A percentile compares a stretch with the other conserved stretches of the same genome.
phyloP scores from a whole-genome alignment of 1,140 invertebrate species.

The Dufourea novaeangliae region DNA sequence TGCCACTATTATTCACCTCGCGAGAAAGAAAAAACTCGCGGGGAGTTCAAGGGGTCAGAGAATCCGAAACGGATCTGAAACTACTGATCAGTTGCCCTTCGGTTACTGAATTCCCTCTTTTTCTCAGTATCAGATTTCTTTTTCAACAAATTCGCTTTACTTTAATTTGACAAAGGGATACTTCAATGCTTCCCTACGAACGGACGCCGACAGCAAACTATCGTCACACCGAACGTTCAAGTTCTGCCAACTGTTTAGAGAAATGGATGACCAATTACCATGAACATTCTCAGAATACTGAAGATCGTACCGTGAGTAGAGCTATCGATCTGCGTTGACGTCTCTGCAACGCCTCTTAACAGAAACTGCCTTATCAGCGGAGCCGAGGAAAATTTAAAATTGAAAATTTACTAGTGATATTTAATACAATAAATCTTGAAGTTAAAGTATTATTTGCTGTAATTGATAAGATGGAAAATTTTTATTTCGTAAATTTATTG shows the following conservation, averaged over 20 bases:
- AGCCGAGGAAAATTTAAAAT: not conserved
- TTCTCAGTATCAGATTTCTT: not conserved
- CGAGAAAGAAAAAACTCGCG: conserved; percentile 47
- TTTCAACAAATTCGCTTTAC: conserved; percentile 17
- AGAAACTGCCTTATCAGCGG: conserved; percentile 10
- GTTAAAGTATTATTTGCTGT: not conserved
- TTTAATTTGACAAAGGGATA: conserved; percentile 48
- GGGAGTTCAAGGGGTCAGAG: conserved; percentile 46
- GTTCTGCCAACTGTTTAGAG: conserved; percentile 62
- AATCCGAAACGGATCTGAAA: conserved; percentile 5
- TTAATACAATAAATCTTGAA: not conserved
- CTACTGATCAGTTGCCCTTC: not conserved
- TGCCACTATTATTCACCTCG: conserved; percentile 51
- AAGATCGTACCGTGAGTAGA: conserved; percentile 30
- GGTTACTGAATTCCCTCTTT: not conserved
- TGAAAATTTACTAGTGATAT: not conserved
- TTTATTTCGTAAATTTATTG: not conserved
- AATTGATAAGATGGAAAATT: not conserved
- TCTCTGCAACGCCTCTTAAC: not conserved
- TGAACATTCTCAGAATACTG: conserved; percentile 37
- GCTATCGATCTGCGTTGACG: conserved; percentile 38
- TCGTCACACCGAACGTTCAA: conserved; percentile 52
- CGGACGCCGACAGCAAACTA: conserved; percentile 59
- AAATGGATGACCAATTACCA: conserved; percentile 44
- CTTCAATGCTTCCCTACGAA: conserved; percentile 39